Evolutionary conservation across 2,113 vertebrate species (phyloP).

Genomic region (Falcunculus frontatus): DNA sequence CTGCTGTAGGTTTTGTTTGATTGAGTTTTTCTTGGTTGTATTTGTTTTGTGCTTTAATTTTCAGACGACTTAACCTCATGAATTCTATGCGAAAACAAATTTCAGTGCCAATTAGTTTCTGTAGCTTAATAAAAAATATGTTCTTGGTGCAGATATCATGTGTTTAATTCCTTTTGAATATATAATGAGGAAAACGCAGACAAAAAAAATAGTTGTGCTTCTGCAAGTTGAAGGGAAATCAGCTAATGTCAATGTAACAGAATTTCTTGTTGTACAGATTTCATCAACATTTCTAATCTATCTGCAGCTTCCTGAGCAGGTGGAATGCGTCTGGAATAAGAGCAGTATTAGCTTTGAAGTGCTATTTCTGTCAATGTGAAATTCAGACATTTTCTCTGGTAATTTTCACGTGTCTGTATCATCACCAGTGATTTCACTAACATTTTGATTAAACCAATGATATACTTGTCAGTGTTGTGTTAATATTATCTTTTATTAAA

Average conservation of each 20-base stretch:
- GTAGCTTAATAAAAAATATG: slow-evolving; percentile 17
- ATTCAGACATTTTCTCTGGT: background rate
- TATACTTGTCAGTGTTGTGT: background rate
- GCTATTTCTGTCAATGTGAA: background rate
- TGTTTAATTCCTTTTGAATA: slow-evolving; percentile 17
- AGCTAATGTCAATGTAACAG: background rate
- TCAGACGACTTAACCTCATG: background rate
- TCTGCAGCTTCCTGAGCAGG: background rate
- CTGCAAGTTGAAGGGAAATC: background rate
- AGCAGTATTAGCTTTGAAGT: background rate
- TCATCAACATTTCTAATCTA: background rate
- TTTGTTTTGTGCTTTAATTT: background rate
- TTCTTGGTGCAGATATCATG: background rate
- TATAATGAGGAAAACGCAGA: background rate
- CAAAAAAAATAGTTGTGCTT: background rate
- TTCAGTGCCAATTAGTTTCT: background rate
- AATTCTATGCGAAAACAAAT: background rate
- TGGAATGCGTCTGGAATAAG: background rate
- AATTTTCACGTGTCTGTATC: background rate
- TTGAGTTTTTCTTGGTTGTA: background rate
- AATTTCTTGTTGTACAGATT: background rate
- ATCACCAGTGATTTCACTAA: background rate
- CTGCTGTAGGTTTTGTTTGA: background rate
- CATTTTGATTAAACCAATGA: background rate
- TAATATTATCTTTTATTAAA: background rate